Evolutionary conservation across 2,888 invertebrate genomes (phyloP), one percentile per base, ranked within the genome.

Genomic region (Callimorpha dominula): DNA sequence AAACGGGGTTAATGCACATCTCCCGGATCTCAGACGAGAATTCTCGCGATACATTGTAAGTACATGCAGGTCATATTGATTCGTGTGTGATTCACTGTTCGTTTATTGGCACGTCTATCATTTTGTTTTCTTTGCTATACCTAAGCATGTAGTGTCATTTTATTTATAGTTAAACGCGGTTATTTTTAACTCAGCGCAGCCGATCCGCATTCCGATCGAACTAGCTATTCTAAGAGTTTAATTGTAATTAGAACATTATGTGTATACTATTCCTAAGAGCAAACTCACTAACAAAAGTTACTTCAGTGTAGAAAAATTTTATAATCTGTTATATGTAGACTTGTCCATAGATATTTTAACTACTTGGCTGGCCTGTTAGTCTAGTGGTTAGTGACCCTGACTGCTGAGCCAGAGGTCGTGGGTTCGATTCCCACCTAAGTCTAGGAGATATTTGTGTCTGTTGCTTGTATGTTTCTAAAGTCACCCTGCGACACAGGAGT

Each of bases 51-150:
- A 67, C n/a, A 20, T 42, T 0, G 31, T 43, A 54, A 6, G 43
- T 64, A 73, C 71, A 20, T 73, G 74, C 54, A 69, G 68, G 78
- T 76, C 52, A 71, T 76, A 79, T 82, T 78, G 81, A 80, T 81
- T 81, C 65, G 67, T 76, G 72, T 43, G 75, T 88, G 89, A 89
- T 76, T 89, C 89, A 88, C 76, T 70, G 78, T 73, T 81, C 82
- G 80, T 86, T 81, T 84, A 87, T 89, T 90, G 89, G 88, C 89
- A 87, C 81, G 77, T 78, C 74, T 78, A 80, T 76, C 77, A 82
- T 75, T 80, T 77, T 75, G 71, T 81, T 81, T 83, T 81, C 73
- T 83, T 78, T 77, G 72, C 72, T 74, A 62, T 70, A 71, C 62
- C 64, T 52, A 73, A 60, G 60, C n/a, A 65, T 66, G 79, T 76